Evolutionary conservation across 2,888 invertebrate genomes (phyloP).

Genomic region (Chymomyza fuscimana): DNA sequence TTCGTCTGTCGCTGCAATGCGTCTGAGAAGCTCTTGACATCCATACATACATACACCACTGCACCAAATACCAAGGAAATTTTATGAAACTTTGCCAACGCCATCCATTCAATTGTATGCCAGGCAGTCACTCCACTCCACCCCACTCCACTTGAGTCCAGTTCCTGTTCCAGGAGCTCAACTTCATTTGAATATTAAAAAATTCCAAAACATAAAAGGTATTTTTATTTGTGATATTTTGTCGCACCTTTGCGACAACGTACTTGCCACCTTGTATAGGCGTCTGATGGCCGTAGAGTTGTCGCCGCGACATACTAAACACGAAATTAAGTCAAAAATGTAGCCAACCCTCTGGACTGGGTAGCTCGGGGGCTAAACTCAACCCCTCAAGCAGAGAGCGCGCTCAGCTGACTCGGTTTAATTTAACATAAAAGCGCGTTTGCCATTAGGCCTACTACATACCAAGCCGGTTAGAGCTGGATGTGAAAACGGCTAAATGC

Average conservation of each 20-base stretch:
- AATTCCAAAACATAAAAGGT: constrained; percentile 71
- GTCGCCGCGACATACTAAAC: background rate
- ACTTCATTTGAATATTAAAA: constrained; percentile 72
- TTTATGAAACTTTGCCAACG: background rate
- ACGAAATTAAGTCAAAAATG: constrained; percentile 56
- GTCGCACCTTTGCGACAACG: constrained; percentile 77
- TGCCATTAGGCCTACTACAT: constrained; percentile 45
- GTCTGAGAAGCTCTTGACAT: background rate
- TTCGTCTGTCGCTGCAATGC: background rate
- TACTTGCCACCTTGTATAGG: constrained; percentile 65
- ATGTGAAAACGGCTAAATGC: background rate
- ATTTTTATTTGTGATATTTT: constrained; percentile 75
- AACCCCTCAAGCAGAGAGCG: background rate
- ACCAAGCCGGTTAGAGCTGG: too few relatives aligned
- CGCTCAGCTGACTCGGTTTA: constrained; percentile 43
- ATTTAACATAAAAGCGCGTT: constrained; percentile 74
- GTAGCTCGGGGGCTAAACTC: background rate
- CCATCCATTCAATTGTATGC: background rate
- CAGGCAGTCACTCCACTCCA: background rate
- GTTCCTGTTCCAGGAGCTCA: constrained; percentile 6
- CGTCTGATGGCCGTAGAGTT: background rate
- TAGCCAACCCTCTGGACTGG: constrained; percentile 19
- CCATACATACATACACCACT: background rate
- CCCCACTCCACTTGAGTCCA: background rate
- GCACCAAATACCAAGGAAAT: background rate